Conservation (phyloP, 2,888 invertebrate species). For the Chirona hameri region DNA sequence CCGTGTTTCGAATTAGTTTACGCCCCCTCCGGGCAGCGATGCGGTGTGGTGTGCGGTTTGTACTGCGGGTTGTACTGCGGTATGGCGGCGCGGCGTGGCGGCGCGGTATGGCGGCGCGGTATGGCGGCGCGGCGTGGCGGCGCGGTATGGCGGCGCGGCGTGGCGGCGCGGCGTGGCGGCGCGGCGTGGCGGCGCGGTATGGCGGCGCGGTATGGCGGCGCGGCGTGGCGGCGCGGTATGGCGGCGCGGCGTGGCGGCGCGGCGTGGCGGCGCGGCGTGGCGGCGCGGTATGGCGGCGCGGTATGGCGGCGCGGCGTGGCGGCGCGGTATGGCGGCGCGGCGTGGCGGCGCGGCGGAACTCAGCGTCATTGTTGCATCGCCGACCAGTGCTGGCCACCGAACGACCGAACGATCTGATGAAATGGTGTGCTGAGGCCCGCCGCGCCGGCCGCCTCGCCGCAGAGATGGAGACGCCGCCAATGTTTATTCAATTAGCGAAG, state of each 20-base stretch:
- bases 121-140: too few relatives aligned
- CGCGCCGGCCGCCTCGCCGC: background rate
- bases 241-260: too few relatives aligned
- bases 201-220: too few relatives aligned
- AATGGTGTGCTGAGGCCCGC: background rate
- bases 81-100: too few relatives aligned
- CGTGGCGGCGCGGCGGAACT: background rate
- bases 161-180: too few relatives aligned
- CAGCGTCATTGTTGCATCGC: background rate
- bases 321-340: background rate
- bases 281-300: too few relatives aligned
- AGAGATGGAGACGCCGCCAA: background rate
- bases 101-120: too few relatives aligned
- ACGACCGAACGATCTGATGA: background rate
- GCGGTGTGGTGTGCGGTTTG: background rate
- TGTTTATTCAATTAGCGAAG: conserved; percentile 1
- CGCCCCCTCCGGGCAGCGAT: background rate
- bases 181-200: too few relatives aligned
- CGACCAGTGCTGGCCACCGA: background rate
- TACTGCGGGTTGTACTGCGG: background rate
- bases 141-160: too few relatives aligned
- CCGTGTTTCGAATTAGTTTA: background rate
- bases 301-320: too few relatives aligned
- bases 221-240: too few relatives aligned
- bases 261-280: too few relatives aligned